phyloP scores from a whole-genome alignment of 2,113 vertebrate species.

The Syngnathus typhle region DNA sequence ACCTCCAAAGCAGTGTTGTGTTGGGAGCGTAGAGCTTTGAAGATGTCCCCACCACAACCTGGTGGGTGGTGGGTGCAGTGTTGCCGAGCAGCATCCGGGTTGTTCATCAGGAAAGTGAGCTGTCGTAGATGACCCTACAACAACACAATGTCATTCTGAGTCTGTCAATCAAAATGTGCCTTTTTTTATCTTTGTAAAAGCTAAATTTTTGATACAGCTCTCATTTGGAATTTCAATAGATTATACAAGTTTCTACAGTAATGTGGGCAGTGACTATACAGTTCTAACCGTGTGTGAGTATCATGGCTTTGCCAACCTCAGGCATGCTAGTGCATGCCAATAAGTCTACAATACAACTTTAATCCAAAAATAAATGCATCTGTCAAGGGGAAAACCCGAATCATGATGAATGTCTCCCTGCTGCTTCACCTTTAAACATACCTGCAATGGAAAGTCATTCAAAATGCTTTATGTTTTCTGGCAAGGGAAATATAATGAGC shows the following conservation, averaged over 20 bases:
- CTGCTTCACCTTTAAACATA: conserved; percentile 10
- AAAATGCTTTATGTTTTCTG: not conserved
- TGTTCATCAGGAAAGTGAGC: conserved; percentile 76
- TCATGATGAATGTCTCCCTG: not conserved
- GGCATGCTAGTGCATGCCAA: not conserved
- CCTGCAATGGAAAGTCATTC: not conserved
- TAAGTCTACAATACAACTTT: not conserved
- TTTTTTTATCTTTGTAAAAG: not conserved
- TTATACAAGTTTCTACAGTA: not conserved
- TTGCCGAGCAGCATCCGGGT: conserved; percentile 65
- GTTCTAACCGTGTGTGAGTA: not conserved
- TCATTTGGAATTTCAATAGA: not conserved
- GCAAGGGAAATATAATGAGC: no score
- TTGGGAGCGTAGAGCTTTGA: conserved; percentile 37
- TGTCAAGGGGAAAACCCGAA: not conserved
- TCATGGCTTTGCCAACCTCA: not conserved
- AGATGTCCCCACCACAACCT: conserved; percentile 35
- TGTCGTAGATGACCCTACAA: conserved; percentile 77
- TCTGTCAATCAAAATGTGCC: not conserved
- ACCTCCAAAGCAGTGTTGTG: conserved; percentile 46
- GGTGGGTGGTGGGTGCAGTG: conserved; percentile 66
- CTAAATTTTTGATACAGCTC: not conserved
- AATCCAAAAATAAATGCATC: not conserved
- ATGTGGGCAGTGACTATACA: not conserved
- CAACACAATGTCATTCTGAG: not conserved